Base-by-base conservation (phyloP, 1,140 invertebrate genomes). In the Ips nitidus region DNA sequence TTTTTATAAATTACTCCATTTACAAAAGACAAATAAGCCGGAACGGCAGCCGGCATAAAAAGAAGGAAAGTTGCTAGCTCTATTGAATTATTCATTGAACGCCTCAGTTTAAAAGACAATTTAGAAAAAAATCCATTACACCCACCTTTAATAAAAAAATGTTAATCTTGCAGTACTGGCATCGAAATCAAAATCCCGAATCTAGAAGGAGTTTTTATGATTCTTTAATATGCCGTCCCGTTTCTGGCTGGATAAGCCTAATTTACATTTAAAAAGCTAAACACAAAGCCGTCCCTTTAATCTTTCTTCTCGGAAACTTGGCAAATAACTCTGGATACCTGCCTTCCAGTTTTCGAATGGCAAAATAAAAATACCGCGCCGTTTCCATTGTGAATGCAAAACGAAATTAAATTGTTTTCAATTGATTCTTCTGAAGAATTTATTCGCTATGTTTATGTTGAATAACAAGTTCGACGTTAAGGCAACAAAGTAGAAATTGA, bases 1-100 rank as follows among this genome's bases (percentile, higher is more conserved):
- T 41, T 62, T 63, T 63, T 65, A 56, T 22, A 65, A 65, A 65
- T 65, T 65, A 65, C 42, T 52, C 63, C 63, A 65, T 65, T 65
- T 65, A 56, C 63, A 65, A 65, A 56, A 56, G 53, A 52, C 63
- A 56, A 56, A 56, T 56, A 56, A 65, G 63, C 37, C 40, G n/a
- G 41, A 56, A 22, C 52, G 43, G 63, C 41, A 37, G 36, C 63
- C 22, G 41, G 5, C 41, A 62, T 36, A 40, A 65, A 56, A 65
- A 65, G 41, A 52, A n/a, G 22, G 56, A 65, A 65, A 45, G 50
- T 65, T 55, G 36, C 50, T 52, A 40, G 50, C 56, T 42, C 63
- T 56, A 56, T 38, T 65, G 63, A 65, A 65, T 65, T 56, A 65
- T 65, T 65, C 63, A 65, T 65, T 65, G n/a, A 39, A 6, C 41